phyloP scores from a whole-genome alignment of 2,113 vertebrate genomes.

The Globicephala melas region DNA sequence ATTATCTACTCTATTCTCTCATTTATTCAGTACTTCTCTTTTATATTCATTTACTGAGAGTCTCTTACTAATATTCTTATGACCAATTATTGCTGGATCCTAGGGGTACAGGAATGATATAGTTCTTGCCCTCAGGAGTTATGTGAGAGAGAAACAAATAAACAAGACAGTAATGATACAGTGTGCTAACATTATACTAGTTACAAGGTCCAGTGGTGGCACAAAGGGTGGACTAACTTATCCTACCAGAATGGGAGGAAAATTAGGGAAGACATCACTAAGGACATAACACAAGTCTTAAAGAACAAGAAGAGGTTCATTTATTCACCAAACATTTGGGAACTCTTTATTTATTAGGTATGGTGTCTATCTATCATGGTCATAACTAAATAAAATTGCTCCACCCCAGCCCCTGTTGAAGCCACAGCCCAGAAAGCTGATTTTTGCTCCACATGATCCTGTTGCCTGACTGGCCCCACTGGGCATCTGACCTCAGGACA shows the following conservation, averaged over 20 bases:
- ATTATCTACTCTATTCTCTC: background rate
- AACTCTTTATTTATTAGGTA: background rate
- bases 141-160: background rate
- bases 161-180: background rate
- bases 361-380: background rate
- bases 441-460: background rate
- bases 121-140: background rate
- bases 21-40: constrained; percentile 15
- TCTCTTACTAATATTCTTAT: constrained; percentile 8
- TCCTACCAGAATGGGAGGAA: background rate
- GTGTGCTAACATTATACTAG: background rate
- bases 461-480: background rate
- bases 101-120: background rate
- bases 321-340: background rate
- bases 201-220: background rate
- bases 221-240: background rate
- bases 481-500: background rate
- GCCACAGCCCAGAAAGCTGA: background rate
- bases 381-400: background rate
- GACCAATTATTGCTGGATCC: background rate
- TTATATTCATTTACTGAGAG: background rate
- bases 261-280: background rate
- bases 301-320: background rate
- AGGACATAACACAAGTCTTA: background rate
- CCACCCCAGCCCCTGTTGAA: background rate